Evolutionary conservation across 2,888 invertebrate species (phyloP), one percentile per base, ranked within the genome.

Genomic region (Pyrrhosoma nymphula): DNA sequence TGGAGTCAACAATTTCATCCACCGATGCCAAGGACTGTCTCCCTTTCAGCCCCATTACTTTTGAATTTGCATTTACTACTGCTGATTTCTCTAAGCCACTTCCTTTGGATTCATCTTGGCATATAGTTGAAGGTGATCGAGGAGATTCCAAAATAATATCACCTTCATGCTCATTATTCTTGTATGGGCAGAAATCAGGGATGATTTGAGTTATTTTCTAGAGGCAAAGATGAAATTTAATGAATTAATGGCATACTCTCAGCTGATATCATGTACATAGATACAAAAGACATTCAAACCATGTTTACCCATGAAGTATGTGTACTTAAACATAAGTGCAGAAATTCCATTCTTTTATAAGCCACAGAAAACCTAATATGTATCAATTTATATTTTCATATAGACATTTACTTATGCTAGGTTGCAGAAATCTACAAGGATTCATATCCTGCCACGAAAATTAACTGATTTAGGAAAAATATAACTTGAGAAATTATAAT

Each of bases 141-240:
- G 69, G 23, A 8, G 26, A 0, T 82, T 26, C 82, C 82, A 82
- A 14, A 26, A 82, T 35, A 35, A 2, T 82, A 16, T 35, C 82
- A 82, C 82, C 82, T 82, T 82, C 82, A 82, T 82, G 30, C n/a
- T 12, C 82, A 82, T 82, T 35, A 18, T 82, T 30, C 35, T 82
- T 82, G 82, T 4, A 82, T 16, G 97, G 97, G 96, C 98, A 98
- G 97, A 98, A 98, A 96, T 98, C 97, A 47, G 98, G 98, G 95
- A 98, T 97, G 96, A 98, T 97, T 95, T 97, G 97, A 60, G 97
- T 97, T 39, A 98, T 97, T 95, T 97, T 97, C 95, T 97, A 97
- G 56, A 47, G 47, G 47, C 47, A 63, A 95, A 95, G 95, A 35
- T 75, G 47, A 95, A 95, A 47, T 82, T 8, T 30, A 82, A 35